Conservation (phyloP, 2,888 invertebrate genomes). For the Eurytoma adleriae region DNA sequence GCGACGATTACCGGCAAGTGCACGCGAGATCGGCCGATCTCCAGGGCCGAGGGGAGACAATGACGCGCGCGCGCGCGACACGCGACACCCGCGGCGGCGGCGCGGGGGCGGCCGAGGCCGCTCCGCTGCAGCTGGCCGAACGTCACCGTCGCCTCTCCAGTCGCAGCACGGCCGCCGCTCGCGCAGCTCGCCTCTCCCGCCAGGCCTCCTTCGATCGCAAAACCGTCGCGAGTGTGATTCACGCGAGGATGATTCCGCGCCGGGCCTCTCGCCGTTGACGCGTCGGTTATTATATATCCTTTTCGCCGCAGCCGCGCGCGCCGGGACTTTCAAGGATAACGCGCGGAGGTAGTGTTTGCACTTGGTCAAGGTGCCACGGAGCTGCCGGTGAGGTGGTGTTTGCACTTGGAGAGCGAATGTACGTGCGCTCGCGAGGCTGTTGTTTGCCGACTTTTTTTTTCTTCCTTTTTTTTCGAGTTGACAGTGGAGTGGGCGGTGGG, state of each 20-base stretch:
- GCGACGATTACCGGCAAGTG: neutral
- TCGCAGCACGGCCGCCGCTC: constrained; percentile 32
- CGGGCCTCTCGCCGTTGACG: too few relatives aligned
- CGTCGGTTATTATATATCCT: too few relatives aligned
- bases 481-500: too few relatives aligned
- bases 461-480: neutral
- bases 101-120: neutral
- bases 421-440: neutral
- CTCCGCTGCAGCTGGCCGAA: neutral
- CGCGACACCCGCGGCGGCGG: neutral
- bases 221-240: too few relatives aligned
- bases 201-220: too few relatives aligned
- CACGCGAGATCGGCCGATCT: neutral
- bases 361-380: too few relatives aligned
- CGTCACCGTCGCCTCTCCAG: constrained; percentile 8
- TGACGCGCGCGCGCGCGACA: neutral
- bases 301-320: too few relatives aligned
- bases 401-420: neutral
- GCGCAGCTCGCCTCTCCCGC: neutral
- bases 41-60: neutral
- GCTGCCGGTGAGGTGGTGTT: too few relatives aligned
- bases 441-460: too few relatives aligned
- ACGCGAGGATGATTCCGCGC: too few relatives aligned
- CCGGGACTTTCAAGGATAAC: too few relatives aligned
- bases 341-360: too few relatives aligned